phyloP scores from a whole-genome alignment of 2,113 vertebrate species.

The Grammomys dolichurus region DNA sequence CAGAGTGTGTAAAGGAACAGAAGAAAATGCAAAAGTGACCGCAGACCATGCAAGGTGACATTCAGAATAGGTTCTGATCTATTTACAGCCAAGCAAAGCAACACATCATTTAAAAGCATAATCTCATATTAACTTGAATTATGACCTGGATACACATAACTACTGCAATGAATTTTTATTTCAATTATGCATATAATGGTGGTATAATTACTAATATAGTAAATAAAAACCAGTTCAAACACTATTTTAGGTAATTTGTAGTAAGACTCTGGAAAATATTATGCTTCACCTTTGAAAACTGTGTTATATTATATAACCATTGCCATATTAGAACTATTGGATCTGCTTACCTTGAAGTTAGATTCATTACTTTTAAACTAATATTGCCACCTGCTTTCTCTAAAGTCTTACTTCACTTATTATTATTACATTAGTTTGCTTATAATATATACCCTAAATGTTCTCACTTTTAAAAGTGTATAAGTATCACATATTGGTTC shows the following conservation, averaged over 20 bases:
- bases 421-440: neutral
- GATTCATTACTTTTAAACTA: constrained; percentile 25
- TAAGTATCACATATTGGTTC: neutral
- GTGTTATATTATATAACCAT: neutral
- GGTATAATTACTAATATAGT: neutral
- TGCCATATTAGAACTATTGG: neutral
- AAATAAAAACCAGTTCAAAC: constrained; percentile 16
- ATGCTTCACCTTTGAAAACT: neutral
- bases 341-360: constrained; percentile 17
- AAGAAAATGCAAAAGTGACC: constrained; percentile 3
- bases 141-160: neutral
- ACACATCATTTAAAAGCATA: neutral
- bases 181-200: neutral
- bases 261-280: neutral
- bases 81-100: neutral
- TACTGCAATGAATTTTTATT: neutral
- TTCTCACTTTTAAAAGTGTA: constrained; percentile 28
- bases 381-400: neutral
- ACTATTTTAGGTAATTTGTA: neutral
- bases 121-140: neutral
- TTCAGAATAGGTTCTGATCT: constrained; percentile 41
- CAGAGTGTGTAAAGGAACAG: neutral
- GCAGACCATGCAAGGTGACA: neutral
- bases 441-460: neutral
- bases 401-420: neutral